phyloP scores from a whole-genome alignment of 2,113 vertebrate genomes.

The Mustela lutreola region DNA sequence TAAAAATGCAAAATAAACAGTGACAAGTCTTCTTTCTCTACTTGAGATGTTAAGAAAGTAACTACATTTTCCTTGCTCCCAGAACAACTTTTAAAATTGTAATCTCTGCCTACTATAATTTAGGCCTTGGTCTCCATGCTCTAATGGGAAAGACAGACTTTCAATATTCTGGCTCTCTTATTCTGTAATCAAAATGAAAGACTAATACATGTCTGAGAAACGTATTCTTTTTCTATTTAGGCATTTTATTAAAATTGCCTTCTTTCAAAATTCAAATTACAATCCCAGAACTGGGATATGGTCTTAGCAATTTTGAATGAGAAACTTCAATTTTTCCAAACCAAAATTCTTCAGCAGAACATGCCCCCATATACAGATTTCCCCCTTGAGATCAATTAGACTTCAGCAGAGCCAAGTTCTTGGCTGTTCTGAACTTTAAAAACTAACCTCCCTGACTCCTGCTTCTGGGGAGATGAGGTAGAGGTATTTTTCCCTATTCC shows the following conservation, averaged over 20 bases:
- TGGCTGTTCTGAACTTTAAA: not conserved
- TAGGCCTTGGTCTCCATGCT: not conserved
- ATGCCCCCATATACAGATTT: not conserved
- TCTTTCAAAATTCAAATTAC: slow-evolving; percentile 36
- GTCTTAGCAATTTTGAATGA: slow-evolving; percentile 40
- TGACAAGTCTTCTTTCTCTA: not conserved
- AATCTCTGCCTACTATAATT: not conserved
- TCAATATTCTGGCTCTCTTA: slow-evolving; percentile 16
- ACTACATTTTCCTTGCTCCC: not conserved
- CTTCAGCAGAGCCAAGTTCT: not conserved
- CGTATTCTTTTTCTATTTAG: not conserved
- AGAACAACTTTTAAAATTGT: not conserved
- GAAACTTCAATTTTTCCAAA: slow-evolving; percentile 54
- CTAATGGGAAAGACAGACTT: not conserved
- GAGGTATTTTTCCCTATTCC: not conserved
- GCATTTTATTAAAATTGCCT: slow-evolving; percentile 5
- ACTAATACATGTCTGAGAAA: not conserved
- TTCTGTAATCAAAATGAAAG: slow-evolving; percentile 38
- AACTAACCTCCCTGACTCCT: not conserved
- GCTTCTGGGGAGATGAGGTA: not conserved
- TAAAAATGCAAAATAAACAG: not conserved
- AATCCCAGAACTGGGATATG: not conserved
- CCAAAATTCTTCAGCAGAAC: slow-evolving; percentile 20
- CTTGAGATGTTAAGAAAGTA: slow-evolving; percentile 23
- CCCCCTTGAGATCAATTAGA: not conserved